A percentile compares a stretch with the other conserved stretches of the same genome.
Evolutionary conservation across 2,888 invertebrate species (phyloP).

Genomic region (Rhodophaea formosa): DNA sequence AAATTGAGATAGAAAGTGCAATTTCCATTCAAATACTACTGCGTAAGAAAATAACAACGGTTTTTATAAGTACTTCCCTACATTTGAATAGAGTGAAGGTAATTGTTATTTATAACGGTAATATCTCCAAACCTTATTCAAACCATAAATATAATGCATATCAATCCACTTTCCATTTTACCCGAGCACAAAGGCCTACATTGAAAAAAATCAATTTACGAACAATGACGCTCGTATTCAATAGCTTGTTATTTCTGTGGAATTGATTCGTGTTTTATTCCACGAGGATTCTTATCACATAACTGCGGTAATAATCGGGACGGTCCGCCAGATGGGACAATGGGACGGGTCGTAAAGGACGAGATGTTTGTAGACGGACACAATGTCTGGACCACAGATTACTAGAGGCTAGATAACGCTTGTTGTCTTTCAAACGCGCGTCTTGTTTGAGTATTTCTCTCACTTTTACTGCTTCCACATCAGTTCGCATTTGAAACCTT

Average conservation of each 20-base stretch:
- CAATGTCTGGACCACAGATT: slow-evolving; percentile 43
- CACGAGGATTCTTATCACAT: slow-evolving; percentile 63
- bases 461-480: no score
- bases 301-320: slow-evolving; percentile 52
- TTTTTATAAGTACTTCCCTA: not conserved
- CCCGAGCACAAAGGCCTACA: slow-evolving; percentile 3
- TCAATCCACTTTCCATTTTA: slow-evolving; percentile 12
- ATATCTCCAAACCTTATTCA: not conserved
- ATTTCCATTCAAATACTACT: not conserved
- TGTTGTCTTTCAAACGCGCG: no score
- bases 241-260: slow-evolving; percentile 46
- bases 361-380: slow-evolving; percentile 45
- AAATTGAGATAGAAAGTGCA: not conserved
- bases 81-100: not conserved
- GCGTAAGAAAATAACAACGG: not conserved
- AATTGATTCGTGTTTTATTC: slow-evolving; percentile 53
- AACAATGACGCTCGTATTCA: slow-evolving; percentile 46
- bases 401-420: no score
- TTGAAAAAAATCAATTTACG: slow-evolving; percentile 43
- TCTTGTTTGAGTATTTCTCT: no score
- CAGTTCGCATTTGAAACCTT: no score
- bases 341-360: slow-evolving; percentile 38
- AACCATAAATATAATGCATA: not conserved
- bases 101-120: not conserved
- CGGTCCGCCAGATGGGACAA: slow-evolving; percentile 49